Conservation (phyloP, 2,113 vertebrate genomes). For the Gallinago jamesoni region DNA sequence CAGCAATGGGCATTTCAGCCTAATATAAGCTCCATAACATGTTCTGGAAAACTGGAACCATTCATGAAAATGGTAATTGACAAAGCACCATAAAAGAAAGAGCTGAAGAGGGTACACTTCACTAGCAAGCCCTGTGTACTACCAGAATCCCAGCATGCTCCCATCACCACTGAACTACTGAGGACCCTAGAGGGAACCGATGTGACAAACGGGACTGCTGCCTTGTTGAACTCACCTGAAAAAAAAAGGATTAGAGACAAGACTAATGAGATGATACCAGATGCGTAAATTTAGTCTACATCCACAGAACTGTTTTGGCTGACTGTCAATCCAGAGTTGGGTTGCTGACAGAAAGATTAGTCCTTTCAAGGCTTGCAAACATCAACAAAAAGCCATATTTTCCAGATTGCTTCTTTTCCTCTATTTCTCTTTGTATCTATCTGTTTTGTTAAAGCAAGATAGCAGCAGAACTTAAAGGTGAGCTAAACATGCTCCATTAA, state of each 20-base stretch:
- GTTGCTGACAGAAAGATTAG: background rate
- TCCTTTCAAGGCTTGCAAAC: background rate
- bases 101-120: background rate
- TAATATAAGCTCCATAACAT: background rate
- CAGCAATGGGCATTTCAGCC: background rate
- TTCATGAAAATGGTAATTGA: background rate
- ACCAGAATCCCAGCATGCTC: background rate
- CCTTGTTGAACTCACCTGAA: background rate
- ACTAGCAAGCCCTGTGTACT: background rate
- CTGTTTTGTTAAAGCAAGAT: background rate
- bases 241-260: background rate
- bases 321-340: background rate
- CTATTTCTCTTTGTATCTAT: background rate
- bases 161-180: background rate
- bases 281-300: background rate
- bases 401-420: background rate
- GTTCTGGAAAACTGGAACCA: background rate
- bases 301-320: background rate
- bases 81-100: background rate
- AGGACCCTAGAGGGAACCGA: rapidly evolving
- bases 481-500: background rate
- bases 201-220: background rate
- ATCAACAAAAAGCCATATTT: background rate
- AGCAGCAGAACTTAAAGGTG: background rate
- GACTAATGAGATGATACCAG: background rate